Evolutionary conservation across 2,888 invertebrate species (phyloP), one percentile per base, ranked within the genome.

Genomic region (Stenodema calcarata): DNA sequence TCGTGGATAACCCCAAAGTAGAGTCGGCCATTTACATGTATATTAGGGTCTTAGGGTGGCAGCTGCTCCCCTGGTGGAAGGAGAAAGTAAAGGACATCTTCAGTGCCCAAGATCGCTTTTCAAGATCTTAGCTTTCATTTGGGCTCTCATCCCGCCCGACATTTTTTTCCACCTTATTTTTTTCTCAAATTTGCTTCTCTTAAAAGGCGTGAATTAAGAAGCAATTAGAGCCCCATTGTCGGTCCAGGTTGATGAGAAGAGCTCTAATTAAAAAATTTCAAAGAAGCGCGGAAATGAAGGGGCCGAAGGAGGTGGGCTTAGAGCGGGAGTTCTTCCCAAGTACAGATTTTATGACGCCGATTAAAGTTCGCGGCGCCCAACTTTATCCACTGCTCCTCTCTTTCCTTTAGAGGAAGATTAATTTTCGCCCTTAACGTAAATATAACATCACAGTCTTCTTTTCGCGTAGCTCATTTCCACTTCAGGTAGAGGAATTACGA

Each of bases 321-420:
- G 80, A 80, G 54, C 50, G 80, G 18, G 80, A 27, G 28, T 80
- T 28, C 28, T 80, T 23, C 62, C 62, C 54, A 28, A 80, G 54
- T 54, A 80, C 80, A 54, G 80, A 80, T 80, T 80, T 80, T 80
- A 80, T 80, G 54, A 80, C 80, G 80, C 80, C 80, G 80, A 80
- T 80, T 80, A 80, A 80, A 80, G 80, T 80, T 80, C 50, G 80
- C 54, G 50, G 80, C 54, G 14, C 50, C 30, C 27, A 35, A 27
- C 41, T 44, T 80, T 42, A 30, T 42, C 30, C 27, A 28, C 28
- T 1, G 14, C 50, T 50, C 16, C 54, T 80, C 80, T 80, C 54
- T 7, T 54, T 50, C 47, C 54, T 62, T 1, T 9, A 62, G 54
- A 28, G 50, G 80, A 80, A 54, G 50, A 80, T 80, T 80, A 80